phyloP scores from a whole-genome alignment of 2,888 invertebrate genomes.

The Trachelus iudaicus region DNA sequence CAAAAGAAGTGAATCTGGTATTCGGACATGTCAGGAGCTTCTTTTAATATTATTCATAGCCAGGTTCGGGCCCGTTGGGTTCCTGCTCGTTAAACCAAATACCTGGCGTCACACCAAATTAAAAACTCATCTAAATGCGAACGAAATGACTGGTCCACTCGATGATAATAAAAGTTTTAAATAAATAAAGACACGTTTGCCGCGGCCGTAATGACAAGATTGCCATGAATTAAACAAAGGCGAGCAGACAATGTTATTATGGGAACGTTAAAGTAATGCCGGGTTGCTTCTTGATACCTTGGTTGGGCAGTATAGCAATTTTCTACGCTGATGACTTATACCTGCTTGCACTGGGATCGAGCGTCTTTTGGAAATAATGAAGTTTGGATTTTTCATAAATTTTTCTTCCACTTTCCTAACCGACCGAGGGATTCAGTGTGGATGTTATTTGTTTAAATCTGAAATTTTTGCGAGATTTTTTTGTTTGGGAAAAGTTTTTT shows the following conservation, averaged over 20 bases:
- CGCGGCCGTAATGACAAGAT: slow-evolving; percentile 48
- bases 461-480: too few species aligned
- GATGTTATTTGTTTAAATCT: too few species aligned
- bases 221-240: slow-evolving; percentile 42
- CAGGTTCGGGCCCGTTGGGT: slow-evolving; percentile 26
- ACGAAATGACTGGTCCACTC: slow-evolving; percentile 41
- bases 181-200: slow-evolving; percentile 48
- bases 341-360: too few species aligned
- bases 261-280: slow-evolving; percentile 38
- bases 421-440: too few species aligned
- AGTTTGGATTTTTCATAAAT: too few species aligned
- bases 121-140: slow-evolving; percentile 53
- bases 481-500: too few species aligned
- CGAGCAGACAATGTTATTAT: slow-evolving; percentile 40
- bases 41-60: slow-evolving; percentile 47
- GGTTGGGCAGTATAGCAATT: slow-evolving; percentile 16
- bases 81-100: slow-evolving; percentile 51
- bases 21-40: slow-evolving; percentile 7
- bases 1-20: slow-evolving; percentile 8
- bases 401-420: too few species aligned
- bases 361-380: too few species aligned
- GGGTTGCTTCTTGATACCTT: slow-evolving; percentile 29
- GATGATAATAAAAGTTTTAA: slow-evolving; percentile 41
- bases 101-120: slow-evolving; percentile 52
- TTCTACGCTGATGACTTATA: neutral